phyloP scores from a whole-genome alignment of 2,888 invertebrate genomes.

The Eucriotettix oculatus region DNA sequence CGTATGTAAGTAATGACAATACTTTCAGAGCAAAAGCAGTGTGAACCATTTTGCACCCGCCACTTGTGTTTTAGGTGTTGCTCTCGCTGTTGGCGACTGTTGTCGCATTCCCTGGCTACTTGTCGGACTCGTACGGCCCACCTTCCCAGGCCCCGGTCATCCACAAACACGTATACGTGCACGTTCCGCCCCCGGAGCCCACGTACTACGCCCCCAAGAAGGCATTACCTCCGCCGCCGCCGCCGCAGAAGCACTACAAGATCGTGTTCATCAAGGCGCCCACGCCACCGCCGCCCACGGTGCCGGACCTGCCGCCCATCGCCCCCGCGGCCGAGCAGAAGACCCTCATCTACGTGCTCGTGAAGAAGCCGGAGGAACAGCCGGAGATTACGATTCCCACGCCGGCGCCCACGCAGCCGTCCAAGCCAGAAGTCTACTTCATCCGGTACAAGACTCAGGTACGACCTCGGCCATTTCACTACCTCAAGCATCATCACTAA shows the following conservation, averaged over 20 bases:
- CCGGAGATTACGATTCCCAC: constrained; percentile 64
- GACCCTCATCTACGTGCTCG: constrained; percentile 72
- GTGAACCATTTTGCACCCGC: too few relatives aligned
- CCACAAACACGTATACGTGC: constrained; percentile 82
- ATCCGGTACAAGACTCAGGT: constrained; percentile 79
- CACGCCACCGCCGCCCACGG: constrained; percentile 31
- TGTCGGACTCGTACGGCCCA: constrained; percentile 11
- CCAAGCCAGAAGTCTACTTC: constrained; percentile 81
- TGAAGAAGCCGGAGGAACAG: constrained; percentile 75
- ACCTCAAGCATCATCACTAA: too few relatives aligned
- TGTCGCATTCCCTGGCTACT: too few relatives aligned
- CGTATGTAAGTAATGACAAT: too few relatives aligned
- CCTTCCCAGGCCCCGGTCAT: constrained; percentile 59
- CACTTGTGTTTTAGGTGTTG: too few relatives aligned
- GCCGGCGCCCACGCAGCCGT: constrained; percentile 67
- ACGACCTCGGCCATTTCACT: constrained; percentile 14
- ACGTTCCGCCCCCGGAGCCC: constrained; percentile 70
- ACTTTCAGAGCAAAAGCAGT: too few relatives aligned
- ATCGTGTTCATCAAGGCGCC: constrained; percentile 67
- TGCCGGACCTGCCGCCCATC: constrained; percentile 29
- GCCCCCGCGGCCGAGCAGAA: constrained; percentile 79
- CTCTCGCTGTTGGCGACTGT: too few relatives aligned
- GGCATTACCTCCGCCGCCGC: constrained; percentile 28
- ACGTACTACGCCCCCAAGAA: constrained; percentile 46
- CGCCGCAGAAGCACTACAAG: constrained; percentile 62